These are phyloP conservation scores for Aplysina aerophoba DNA, from an alignment of 37 sponge, comb jelly and placozoan genomes.

Conservation along the genomic window DNA sequence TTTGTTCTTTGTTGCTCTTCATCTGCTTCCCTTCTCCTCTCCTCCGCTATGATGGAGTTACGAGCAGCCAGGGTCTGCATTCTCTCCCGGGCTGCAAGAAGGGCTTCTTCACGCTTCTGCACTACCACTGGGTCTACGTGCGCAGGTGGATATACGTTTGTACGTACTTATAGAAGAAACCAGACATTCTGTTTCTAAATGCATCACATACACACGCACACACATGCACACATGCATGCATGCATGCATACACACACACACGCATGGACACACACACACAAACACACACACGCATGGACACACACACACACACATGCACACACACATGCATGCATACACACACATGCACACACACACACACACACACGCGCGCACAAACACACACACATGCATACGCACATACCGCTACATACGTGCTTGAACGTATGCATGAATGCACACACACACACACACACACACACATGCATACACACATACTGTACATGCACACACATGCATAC, in stretches of 20 bases:
- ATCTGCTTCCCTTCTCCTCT: neutral
- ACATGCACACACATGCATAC: slow-evolving; percentile 3
- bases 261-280: slow-evolving; percentile 24
- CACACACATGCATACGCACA: neutral
- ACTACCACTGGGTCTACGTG: neutral
- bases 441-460: slow-evolving; percentile 9
- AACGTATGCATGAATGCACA: neutral
- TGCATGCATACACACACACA: slow-evolving; percentile 22
- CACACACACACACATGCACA: slow-evolving; percentile 36
- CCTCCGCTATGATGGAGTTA: neutral
- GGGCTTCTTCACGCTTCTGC: neutral
- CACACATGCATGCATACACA: slow-evolving; percentile 50
- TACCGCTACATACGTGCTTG: neutral
- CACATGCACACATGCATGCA: too few species aligned
- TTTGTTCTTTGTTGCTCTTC: neutral
- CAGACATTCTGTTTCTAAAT: neutral
- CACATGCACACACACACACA: slow-evolving; percentile 67
- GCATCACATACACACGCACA: neutral
- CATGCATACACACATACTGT: neutral
- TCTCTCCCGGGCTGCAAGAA: slow-evolving; percentile 3
- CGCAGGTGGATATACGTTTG: neutral
- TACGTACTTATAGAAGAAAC: neutral
- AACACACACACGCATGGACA: neutral
- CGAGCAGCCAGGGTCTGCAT: neutral
- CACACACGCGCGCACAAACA: slow-evolving; percentile 5